phyloP scores from a whole-genome alignment of 2,113 vertebrate species.

The Pygoscelis antarcticus region DNA sequence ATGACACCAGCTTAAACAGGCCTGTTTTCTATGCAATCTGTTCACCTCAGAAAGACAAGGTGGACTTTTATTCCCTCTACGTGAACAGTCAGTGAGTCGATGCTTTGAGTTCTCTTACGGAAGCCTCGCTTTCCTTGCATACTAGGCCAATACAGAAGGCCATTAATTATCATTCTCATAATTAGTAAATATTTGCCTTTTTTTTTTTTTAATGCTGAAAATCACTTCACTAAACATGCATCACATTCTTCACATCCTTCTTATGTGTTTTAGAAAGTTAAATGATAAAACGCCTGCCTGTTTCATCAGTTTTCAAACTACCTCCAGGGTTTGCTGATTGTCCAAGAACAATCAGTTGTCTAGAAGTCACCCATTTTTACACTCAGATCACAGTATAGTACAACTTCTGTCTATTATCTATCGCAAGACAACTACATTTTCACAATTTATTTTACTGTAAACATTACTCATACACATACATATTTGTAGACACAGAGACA shows the following conservation, averaged over 20 bases:
- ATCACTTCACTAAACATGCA: background rate
- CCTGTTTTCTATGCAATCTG: background rate
- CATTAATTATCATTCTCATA: background rate
- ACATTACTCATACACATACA: background rate
- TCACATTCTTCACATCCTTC: background rate
- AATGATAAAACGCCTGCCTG: background rate
- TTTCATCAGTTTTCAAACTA: background rate
- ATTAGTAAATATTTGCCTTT: background rate
- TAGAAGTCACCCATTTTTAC: background rate
- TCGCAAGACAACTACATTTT: background rate
- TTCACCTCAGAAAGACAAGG: background rate
- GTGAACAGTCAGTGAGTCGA: rapidly evolving
- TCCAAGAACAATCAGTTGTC: background rate
- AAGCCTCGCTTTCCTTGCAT: background rate
- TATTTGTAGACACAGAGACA: background rate
- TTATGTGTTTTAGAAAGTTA: background rate
- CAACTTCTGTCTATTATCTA: background rate
- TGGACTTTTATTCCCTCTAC: background rate
- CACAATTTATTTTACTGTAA: background rate
- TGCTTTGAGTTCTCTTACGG: background rate
- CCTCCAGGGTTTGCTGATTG: background rate
- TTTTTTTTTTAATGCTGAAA: background rate
- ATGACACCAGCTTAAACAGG: background rate
- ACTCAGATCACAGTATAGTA: background rate
- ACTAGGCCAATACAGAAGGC: background rate